A percentile compares a stretch with the other conserved stretches of the same genome.
These are phyloP conservation scores for Mirza zaza DNA, from an alignment of 2,113 vertebrate genomes.

Conservation along the genomic window DNA sequence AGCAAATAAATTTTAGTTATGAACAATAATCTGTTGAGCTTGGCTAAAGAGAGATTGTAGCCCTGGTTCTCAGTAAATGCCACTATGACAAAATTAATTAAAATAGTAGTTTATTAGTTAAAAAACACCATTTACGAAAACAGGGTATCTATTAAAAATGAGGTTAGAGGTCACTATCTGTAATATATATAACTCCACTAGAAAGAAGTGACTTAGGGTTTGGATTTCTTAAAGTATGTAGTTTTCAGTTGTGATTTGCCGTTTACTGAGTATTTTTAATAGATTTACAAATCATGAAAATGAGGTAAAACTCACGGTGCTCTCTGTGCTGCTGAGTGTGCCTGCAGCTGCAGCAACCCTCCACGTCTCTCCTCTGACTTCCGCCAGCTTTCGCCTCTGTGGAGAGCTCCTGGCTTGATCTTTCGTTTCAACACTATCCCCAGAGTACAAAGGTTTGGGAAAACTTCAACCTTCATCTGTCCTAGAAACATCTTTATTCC, in stretches of 20 bases:
- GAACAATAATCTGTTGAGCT: background rate
- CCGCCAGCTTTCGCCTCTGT: background rate
- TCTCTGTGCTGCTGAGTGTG: too few species aligned
- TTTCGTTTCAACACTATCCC: background rate
- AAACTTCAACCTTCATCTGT: background rate
- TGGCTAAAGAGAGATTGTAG: background rate
- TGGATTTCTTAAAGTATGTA: background rate
- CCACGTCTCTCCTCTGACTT: background rate
- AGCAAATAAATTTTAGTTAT: background rate
- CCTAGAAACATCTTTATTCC: background rate
- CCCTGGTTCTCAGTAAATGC: slow-evolving; percentile 14
- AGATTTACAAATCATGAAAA: background rate
- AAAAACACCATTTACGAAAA: background rate
- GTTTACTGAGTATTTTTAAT: background rate
- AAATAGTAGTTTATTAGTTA: background rate
- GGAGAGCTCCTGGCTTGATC: background rate
- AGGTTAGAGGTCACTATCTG: background rate
- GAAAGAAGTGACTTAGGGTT: background rate
- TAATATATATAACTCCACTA: background rate
- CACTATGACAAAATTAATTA: background rate
- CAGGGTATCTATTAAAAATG: background rate
- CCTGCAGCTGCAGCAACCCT: background rate
- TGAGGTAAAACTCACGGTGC: background rate
- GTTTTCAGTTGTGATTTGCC: background rate
- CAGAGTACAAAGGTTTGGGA: background rate